Percentiles rank a stretch among this genome's conserved stretches.
These are phyloP conservation scores for Microtus pennsylvanicus DNA, from an alignment of 2,113 vertebrate genomes.

Conservation along the genomic window DNA sequence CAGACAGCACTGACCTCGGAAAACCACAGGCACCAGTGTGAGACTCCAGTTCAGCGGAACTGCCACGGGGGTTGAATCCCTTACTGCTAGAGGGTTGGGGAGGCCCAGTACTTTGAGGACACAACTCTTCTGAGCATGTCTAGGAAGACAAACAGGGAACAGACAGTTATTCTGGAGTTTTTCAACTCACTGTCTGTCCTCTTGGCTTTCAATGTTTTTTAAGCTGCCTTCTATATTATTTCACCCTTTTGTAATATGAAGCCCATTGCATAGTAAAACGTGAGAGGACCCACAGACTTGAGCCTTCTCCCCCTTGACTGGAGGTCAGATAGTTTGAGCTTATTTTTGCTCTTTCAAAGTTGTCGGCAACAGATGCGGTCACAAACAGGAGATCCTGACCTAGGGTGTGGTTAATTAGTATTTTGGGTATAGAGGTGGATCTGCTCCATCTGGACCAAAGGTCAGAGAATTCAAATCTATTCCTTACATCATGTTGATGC, in stretches of 20 bases:
- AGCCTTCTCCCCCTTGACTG: no score
- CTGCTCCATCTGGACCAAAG: no score
- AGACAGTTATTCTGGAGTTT: not conserved
- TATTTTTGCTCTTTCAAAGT: no score
- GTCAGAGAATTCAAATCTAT: no score
- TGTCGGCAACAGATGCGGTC: no score
- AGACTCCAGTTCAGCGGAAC: not conserved
- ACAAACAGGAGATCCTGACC: no score
- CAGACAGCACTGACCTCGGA: not conserved
- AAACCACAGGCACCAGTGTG: not conserved
- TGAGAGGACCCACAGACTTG: no score
- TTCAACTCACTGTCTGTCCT: not conserved
- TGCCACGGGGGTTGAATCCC: not conserved
- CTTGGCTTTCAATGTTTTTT: not conserved
- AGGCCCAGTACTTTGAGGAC: not conserved
- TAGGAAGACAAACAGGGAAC: not conserved
- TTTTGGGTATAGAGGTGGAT: no score
- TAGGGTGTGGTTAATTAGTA: no score
- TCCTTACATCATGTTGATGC: no score
- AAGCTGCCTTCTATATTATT: not conserved
- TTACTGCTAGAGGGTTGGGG: not conserved
- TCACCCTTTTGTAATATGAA: not conserved
- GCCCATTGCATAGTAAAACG: not conserved
- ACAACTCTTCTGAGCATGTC: not conserved
- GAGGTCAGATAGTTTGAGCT: no score